phyloP scores from a whole-genome alignment of 2,113 vertebrate species.

The Isurus oxyrinchus region DNA sequence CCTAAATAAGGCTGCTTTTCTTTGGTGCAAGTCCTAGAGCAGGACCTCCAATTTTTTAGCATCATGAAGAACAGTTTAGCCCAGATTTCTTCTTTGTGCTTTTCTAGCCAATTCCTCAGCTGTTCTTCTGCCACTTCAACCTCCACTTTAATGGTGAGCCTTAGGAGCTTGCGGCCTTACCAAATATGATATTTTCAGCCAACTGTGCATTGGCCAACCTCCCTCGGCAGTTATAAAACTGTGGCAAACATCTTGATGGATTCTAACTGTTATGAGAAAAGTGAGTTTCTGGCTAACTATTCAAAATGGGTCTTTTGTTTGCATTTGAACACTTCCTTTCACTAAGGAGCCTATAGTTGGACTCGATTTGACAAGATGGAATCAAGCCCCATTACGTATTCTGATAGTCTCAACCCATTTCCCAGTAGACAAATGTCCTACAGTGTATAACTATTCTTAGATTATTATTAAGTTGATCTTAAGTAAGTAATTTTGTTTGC shows the following conservation, averaged over 20 bases:
- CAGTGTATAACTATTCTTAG: background rate
- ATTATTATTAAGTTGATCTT: background rate
- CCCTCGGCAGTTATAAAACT: background rate
- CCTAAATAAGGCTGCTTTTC: background rate
- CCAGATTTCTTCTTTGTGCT: background rate
- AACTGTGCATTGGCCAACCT: background rate
- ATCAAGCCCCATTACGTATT: background rate
- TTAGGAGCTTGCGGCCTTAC: background rate
- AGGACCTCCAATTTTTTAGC: background rate
- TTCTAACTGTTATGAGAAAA: background rate
- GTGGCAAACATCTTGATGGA: background rate
- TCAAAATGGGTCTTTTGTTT: background rate
- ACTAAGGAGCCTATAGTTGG: background rate
- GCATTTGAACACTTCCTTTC: background rate
- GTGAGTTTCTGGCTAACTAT: background rate
- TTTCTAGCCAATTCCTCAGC: background rate
- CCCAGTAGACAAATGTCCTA: background rate
- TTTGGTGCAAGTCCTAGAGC: background rate
- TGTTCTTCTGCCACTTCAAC: background rate
- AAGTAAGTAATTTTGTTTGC: background rate
- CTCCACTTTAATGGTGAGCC: background rate
- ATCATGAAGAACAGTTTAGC: background rate
- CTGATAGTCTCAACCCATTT: background rate
- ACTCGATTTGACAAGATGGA: background rate
- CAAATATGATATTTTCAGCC: background rate